Base-by-base conservation (phyloP, 2,797 vertebrate genomes). In the Harpagifer antarcticus region DNA sequence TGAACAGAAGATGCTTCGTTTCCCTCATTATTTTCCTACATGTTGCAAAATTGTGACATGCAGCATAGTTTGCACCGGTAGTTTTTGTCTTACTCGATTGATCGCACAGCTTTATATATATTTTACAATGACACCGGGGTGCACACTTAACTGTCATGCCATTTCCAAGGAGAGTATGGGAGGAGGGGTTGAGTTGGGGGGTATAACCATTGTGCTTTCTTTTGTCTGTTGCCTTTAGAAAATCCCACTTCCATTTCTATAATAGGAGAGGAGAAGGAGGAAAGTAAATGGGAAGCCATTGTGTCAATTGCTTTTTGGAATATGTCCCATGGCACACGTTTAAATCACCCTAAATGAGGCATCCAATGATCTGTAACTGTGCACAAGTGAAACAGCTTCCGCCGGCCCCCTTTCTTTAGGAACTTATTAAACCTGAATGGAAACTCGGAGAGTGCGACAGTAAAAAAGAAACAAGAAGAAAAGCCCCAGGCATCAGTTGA, bases 351-450 rank as follows among this genome's bases (percentile, higher is more conserved):
- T 68, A 78, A 83, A 87, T 89, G 88, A 60, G 72, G 72, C 81
- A 76, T 83, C 85, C 88, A 88, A 75, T 81, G 90, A 89, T 89
- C 88, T 90, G 89, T 89, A 85, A 86, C 92, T 78, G 69, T 65
- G 81, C 7, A 43, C 75, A 79, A 57, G 70, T 79, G 78, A 79
- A 89, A 87, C 82, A 48, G 71, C 86, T 85, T 86, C 78, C 42
- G 55, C 57, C 58, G 44, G 61, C 76, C 47, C 64, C 73, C 76
- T 86, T 86, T 90, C 88, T 92, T 93, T 88, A 88, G 69, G 40
- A 89, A 90, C 86, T 84, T 86, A 89, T 87, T 85, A 88, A 90
- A 86, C 79, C 79, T 77, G 75, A 83, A 81, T 82, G 86, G 86
- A 90, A 88, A 87, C 63, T 87, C 17, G 12, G 67, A 80, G 76